Evolutionary conservation across 2,113 vertebrate species (phyloP).

Genomic region (Pimephales promelas): DNA sequence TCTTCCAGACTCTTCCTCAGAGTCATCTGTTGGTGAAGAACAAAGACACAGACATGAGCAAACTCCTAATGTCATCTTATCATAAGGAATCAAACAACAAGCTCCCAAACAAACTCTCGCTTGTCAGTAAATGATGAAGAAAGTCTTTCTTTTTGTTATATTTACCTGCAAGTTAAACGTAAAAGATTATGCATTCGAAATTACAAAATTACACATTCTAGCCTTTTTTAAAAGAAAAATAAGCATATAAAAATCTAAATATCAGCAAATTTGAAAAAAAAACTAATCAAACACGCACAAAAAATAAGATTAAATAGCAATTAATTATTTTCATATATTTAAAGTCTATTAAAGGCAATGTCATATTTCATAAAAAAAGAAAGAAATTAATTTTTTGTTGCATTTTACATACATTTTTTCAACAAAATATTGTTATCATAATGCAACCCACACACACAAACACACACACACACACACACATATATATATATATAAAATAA

Average conservation of each 20-base stretch:
- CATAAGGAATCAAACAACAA: not conserved
- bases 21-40: constrained; percentile 76
- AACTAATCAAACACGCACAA: not conserved
- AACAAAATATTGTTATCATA: not conserved
- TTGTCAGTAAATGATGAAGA: not conserved
- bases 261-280: not conserved
- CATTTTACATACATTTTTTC: not conserved
- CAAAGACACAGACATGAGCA: not conserved
- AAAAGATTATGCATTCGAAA: not conserved
- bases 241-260: not conserved
- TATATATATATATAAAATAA: no score
- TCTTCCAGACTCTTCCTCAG: constrained; percentile 87
- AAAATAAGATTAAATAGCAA: not conserved
- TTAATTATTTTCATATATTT: not conserved
- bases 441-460: no score
- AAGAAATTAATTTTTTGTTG: not conserved
- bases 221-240: not conserved
- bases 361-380: not conserved
- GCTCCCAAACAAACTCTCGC: not conserved
- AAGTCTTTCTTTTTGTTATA: not conserved
- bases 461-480: no score
- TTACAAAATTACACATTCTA: not conserved
- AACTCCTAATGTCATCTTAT: constrained; percentile 14
- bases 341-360: not conserved
- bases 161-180: not conserved